Conservation (phyloP, 92 coral and sea anemone species). For the Parazoanthus swiftii region DNA sequence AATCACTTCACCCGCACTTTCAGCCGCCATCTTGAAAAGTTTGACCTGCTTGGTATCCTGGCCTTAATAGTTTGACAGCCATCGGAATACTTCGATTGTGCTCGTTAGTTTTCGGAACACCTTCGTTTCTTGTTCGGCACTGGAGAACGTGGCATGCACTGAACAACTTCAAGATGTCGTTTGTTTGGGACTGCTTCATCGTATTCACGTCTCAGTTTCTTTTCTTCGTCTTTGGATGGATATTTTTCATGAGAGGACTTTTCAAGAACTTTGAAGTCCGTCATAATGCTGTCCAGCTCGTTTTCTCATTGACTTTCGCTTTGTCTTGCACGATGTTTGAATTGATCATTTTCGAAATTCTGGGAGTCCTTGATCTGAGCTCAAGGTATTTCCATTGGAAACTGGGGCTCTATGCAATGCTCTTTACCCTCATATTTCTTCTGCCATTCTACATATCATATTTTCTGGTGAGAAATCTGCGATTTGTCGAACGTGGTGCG, state of each 20-base stretch:
- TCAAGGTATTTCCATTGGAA: conserved; percentile 97
- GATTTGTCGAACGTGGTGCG: conserved; percentile 79
- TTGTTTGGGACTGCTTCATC: conserved; percentile 85
- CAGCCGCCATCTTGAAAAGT: conserved; percentile 84
- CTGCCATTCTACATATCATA: conserved; percentile 92
- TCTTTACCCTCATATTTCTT: conserved; percentile 89
- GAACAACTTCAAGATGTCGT: conserved; percentile 73
- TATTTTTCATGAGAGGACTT: conserved; percentile 96
- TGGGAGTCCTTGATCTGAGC: conserved; percentile 85
- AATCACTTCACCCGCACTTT: conserved; percentile 73
- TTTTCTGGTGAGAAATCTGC: conserved; percentile 86
- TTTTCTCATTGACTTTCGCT: conserved; percentile 89
- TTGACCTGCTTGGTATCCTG: background rate
- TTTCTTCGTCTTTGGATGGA: conserved; percentile 97
- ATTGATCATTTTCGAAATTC: conserved; percentile 92
- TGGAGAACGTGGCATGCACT: conserved; percentile 38
- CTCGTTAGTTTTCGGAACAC: conserved; percentile 15
- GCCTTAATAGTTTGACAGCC: background rate
- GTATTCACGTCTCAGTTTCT: conserved; percentile 85
- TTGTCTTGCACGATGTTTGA: conserved; percentile 99
- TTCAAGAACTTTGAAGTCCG: conserved; percentile 97
- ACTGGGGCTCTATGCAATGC: conserved; percentile 93
- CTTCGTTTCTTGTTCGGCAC: background rate
- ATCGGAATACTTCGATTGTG: conserved; percentile 24
- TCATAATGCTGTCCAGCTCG: conserved; percentile 87